These are phyloP conservation scores for Danaus chrysippus DNA, from an alignment of 2,888 invertebrate genomes.

Conservation along the genomic window DNA sequence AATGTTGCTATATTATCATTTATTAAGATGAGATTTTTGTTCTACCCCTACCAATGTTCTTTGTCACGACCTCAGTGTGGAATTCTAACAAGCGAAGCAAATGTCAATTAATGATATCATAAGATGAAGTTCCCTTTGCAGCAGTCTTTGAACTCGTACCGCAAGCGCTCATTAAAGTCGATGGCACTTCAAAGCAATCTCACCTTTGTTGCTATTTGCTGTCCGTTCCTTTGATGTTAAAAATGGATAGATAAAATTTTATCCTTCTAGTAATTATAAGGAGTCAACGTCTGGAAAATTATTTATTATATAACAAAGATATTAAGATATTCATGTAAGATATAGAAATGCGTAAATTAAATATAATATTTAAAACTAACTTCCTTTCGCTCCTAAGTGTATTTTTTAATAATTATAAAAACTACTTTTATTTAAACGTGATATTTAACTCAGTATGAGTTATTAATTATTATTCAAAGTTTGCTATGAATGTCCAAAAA, in stretches of 20 bases:
- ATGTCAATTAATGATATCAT: conserved; percentile 39
- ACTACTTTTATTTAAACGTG: too few relatives aligned
- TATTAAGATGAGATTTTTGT: not conserved
- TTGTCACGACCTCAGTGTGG: not conserved
- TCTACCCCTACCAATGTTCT: not conserved
- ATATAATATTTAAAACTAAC: too few relatives aligned
- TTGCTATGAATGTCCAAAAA: too few relatives aligned
- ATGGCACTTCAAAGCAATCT: conserved; percentile 60
- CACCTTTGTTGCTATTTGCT: conserved; percentile 51
- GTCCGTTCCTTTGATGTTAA: conserved; percentile 55
- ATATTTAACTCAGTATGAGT: too few relatives aligned
- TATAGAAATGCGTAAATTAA: too few relatives aligned
- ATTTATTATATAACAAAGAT: conserved; percentile 33
- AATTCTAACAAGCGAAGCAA: conserved; percentile 42
- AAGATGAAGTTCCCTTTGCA: conserved; percentile 40
- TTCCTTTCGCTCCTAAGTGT: too few relatives aligned
- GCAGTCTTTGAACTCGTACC: conserved; percentile 27
- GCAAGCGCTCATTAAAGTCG: conserved; percentile 46
- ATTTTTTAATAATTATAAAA: too few relatives aligned
- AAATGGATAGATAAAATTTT: conserved; percentile 56
- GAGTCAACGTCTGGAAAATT: conserved; percentile 42
- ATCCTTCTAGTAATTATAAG: conserved; percentile 61
- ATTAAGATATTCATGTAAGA: too few relatives aligned
- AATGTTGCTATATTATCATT: too few relatives aligned
- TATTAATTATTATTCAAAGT: too few relatives aligned